Base-by-base conservation (phyloP, 2,888 invertebrate genomes). In the Mesodorylaimus sp. region DNA sequence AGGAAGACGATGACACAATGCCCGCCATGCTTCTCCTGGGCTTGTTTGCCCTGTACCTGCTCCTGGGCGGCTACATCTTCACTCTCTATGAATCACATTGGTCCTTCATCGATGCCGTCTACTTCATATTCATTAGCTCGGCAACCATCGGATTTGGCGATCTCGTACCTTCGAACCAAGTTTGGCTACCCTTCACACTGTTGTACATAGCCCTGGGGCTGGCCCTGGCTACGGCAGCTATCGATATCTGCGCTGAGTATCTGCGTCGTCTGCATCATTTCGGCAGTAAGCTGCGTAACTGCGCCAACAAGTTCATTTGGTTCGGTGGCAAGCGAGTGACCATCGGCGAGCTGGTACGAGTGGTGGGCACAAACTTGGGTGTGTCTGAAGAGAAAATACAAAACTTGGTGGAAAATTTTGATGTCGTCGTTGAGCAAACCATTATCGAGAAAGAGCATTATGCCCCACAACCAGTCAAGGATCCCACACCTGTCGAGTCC, bases 71-170 rank as follows among this genome's bases (percentile, higher is more conserved):
- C 32, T 32, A 10, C 32, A 32, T 32, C 32, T 16, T 32, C 32
- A 7, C 7, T 16, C 10, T 32, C 16, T 32, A 16, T 7, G 32
- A 32, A 10, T 7, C 7, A 7, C 32, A 32, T 10, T 10, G 32
- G 32, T 10, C 32, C 7, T 32, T 10, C 16, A 10, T 32, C 7
- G 32, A 32, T 32, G 32, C 10, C 16, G 10, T 28, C 10, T 10
- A 45, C 19, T 32, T 45, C 32, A n/a, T 7, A 13, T 46, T 37
- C 38, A n/a, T n/a, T 46, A 46, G 36, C 23, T n/a, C 38, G 7
- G 5, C 38, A 10, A 43, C 44, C 10, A 43, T 43, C 10, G 48
- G 48, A 3, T 48, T 48, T 47, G 48, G 48, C 41, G 48, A 48
- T 25, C 16, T 48, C n/a, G 47, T 48, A 5, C 48, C 48, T 16